These are phyloP conservation scores for Saccostrea echinata DNA, from an alignment of 1,140 invertebrate genomes.

Conservation along the genomic window DNA sequence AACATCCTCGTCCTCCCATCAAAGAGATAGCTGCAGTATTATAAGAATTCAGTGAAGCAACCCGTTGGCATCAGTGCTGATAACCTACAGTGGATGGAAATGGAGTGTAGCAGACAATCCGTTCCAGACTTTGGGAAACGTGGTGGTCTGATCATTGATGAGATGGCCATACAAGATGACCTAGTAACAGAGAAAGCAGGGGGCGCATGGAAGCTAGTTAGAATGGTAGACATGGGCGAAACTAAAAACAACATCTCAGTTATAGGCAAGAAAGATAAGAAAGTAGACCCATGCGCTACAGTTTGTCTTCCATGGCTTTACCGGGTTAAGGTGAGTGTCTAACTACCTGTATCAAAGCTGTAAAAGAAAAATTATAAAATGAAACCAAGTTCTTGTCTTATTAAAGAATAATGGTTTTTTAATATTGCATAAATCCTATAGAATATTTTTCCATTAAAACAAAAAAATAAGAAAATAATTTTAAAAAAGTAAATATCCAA, in stretches of 20 bases:
- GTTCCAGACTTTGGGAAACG: slow-evolving; percentile 44
- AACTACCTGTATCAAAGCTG: slow-evolving; percentile 6
- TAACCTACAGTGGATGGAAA: slow-evolving; percentile 44
- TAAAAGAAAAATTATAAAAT: not conserved
- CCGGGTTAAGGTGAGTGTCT: slow-evolving; percentile 42
- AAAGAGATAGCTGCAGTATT: slow-evolving; percentile 46
- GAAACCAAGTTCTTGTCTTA: not conserved
- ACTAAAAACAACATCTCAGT: slow-evolving; percentile 50
- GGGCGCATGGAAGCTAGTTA: slow-evolving; percentile 38
- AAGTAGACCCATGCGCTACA: slow-evolving; percentile 53
- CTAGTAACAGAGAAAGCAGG: slow-evolving; percentile 16
- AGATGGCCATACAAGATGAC: slow-evolving; percentile 54
- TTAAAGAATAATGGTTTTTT: not conserved
- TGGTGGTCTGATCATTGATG: slow-evolving; percentile 51
- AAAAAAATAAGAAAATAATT: too few relatives aligned
- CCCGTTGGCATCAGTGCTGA: slow-evolving; percentile 27
- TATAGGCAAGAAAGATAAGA: slow-evolving; percentile 43
- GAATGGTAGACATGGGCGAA: slow-evolving; percentile 54
- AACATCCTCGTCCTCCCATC: slow-evolving; percentile 44
- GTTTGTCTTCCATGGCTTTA: slow-evolving; percentile 58
- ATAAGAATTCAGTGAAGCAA: slow-evolving; percentile 51
- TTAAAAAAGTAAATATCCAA: too few relatives aligned
- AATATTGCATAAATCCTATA: not conserved
- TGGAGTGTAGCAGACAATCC: slow-evolving; percentile 33
- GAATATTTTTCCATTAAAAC: not conserved